Evolutionary conservation across 1,140 invertebrate species (phyloP).

Genomic region (Sycophila sp.): DNA sequence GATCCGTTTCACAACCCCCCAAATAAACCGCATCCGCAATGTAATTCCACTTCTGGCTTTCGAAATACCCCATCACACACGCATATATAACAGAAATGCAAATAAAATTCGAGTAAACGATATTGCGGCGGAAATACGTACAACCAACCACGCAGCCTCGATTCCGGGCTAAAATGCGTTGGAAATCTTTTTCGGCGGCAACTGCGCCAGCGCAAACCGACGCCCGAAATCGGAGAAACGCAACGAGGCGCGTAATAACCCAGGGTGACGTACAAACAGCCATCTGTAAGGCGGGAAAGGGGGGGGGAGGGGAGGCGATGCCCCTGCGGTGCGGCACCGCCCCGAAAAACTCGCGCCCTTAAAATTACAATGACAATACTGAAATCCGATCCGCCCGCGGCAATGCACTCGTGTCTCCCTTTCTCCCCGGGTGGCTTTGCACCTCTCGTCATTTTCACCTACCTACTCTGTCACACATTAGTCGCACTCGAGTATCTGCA

Average conservation of each 20-base stretch:
- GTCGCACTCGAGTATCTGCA: too few species aligned
- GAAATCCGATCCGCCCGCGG: slow-evolving; percentile 64
- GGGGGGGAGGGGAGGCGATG: slow-evolving; percentile 46
- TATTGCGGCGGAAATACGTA: too few species aligned
- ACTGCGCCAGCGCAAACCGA: too few species aligned
- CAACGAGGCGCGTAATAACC: slow-evolving; percentile 65
- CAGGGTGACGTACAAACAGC: slow-evolving; percentile 63
- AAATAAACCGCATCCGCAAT: too few species aligned
- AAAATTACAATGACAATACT: slow-evolving; percentile 66
- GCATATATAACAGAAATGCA: too few species aligned
- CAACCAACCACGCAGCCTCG: too few species aligned
- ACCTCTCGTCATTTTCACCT: neutral
- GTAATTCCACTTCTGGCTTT: too few species aligned
- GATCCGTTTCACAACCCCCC: too few species aligned
- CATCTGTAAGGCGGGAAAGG: slow-evolving; percentile 58
- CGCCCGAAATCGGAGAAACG: neutral
- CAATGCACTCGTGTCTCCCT: slow-evolving; percentile 76
- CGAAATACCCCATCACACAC: too few species aligned
- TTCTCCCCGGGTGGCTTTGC: neutral
- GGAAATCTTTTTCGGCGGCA: too few species aligned
- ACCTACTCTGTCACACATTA: slow-evolving; percentile 25
- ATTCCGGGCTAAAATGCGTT: too few species aligned
- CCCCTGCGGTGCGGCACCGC: slow-evolving; percentile 62
- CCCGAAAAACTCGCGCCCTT: slow-evolving; percentile 61
- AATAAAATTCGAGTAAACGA: too few species aligned